Conservation (phyloP, 1,140 invertebrate genomes). For the Tetramorium parvispinum region DNA sequence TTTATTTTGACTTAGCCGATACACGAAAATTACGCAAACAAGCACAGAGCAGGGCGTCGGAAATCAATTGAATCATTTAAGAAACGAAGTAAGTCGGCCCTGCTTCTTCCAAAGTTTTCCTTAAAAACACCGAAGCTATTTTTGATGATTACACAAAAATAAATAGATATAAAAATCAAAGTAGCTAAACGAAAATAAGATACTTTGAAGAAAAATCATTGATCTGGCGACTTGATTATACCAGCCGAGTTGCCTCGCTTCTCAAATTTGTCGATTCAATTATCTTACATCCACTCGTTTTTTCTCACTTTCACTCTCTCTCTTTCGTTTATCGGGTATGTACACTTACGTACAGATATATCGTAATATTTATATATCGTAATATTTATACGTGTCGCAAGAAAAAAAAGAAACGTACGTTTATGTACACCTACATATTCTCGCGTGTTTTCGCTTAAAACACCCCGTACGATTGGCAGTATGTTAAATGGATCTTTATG, state of each 20-base stretch:
- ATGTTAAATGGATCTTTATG: constrained; percentile 76
- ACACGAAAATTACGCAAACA: constrained; percentile 70
- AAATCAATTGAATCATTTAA: constrained; percentile 71
- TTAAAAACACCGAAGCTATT: neutral
- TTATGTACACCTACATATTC: constrained; percentile 73
- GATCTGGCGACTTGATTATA: neutral
- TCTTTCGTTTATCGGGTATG: constrained; percentile 56
- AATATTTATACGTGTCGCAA: constrained; percentile 64
- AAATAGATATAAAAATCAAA: neutral
- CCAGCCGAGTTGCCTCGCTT: constrained; percentile 19
- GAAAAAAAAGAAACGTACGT: constrained; percentile 61
- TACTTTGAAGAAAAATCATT: neutral
- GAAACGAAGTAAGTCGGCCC: constrained; percentile 63
- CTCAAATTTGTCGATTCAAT: constrained; percentile 12
- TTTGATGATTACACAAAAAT: neutral
- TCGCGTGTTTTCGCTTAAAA: constrained; percentile 65
- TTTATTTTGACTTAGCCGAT: constrained; percentile 59
- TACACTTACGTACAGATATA: constrained; percentile 76
- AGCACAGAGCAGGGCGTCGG: constrained; percentile 76
- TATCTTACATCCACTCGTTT: neutral
- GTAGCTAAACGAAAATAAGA: neutral
- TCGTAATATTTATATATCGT: constrained; percentile 62
- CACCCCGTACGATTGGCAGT: constrained; percentile 80
- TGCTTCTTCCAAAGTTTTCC: neutral
- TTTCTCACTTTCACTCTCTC: constrained; percentile 1